These are phyloP conservation scores for Denticeps clupeoides DNA, from an alignment of 2,797 vertebrate genomes.

Conservation along the genomic window DNA sequence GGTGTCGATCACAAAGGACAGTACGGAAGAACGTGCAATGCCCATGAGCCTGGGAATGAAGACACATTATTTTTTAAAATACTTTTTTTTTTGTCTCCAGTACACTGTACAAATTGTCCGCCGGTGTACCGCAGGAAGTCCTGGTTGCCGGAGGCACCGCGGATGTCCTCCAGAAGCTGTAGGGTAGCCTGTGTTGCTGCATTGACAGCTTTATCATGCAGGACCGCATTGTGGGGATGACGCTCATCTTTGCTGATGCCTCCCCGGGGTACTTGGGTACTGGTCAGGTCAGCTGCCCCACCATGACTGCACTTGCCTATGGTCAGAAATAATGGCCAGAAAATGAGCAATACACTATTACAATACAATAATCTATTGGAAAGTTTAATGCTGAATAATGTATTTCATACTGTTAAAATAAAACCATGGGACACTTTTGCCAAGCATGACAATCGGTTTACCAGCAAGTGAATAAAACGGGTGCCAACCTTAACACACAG, in stretches of 20 bases:
- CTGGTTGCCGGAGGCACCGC: background rate
- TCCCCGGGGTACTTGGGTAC: background rate
- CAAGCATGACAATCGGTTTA: no score
- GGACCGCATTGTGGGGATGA: background rate
- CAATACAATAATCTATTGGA: no score
- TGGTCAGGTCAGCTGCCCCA: constrained; percentile 45
- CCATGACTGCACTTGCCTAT: constrained; percentile 67
- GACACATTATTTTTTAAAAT: background rate
- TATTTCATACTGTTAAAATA: no score
- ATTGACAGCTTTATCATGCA: background rate
- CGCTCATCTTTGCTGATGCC: background rate
- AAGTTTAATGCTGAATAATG: no score
- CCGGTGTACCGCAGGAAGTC: background rate
- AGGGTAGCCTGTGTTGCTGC: background rate
- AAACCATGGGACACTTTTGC: no score
- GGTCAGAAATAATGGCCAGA: background rate
- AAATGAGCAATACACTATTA: no score
- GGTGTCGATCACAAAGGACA: background rate
- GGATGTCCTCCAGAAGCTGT: background rate
- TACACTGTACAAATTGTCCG: background rate
- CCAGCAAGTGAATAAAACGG: no score
- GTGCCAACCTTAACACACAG: no score
- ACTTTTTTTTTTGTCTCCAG: no score
- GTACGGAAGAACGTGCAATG: background rate
- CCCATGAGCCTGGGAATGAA: background rate